Evolutionary conservation across 2,113 vertebrate genomes (phyloP), one percentile per base, ranked within the genome.

Genomic region (Rattus rattus): DNA sequence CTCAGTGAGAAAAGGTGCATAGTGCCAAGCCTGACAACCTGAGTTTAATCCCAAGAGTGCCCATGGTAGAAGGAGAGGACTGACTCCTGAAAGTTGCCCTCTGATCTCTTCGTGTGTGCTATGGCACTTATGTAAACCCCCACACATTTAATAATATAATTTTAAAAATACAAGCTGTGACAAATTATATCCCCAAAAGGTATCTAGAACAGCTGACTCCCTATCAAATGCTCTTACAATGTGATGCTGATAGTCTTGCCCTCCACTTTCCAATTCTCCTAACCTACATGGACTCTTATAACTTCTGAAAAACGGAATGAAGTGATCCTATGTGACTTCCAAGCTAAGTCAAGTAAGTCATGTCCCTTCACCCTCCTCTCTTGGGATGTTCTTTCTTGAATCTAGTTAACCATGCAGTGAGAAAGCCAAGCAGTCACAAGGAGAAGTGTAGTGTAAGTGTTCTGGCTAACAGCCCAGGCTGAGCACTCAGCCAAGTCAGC

Each of bases 391-490:
- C 47, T 94, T 43, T 92, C 56, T 89, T 85, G 24, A 95, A 91
- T 8, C 54, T 43, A 94, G 93, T 67, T 61, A 59, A 88, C 56
- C 79, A 88, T 30, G 65, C 91, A 95, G 22, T 72, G 28, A 96
- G 85, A 59, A 93, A 95, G 49, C 61, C 91, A 85, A 88, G 19
- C 26, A 96, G 59, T 69, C 81, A 88, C 47, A 94, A 90, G 79
- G 28, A 93, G 73, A 92, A 73, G 77, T 95, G 36, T 83, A 63
- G 11, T 89, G 77, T 92, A 92, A 72, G 95, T 94, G n/a, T 79
- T 92, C 73, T 96, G 93, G 94, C 93, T 20, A 69, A 88, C 2
- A 87, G 88, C 88, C 92, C 70, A 95, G 49, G 52, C 52, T 92
- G 47, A 95, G 28, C 22, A 67, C 52, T 39, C 36, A 59, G 67